Conservation (phyloP, 30 jellyfish, hydroid and myxozoan genomes). For the Hydractinia echinata region DNA sequence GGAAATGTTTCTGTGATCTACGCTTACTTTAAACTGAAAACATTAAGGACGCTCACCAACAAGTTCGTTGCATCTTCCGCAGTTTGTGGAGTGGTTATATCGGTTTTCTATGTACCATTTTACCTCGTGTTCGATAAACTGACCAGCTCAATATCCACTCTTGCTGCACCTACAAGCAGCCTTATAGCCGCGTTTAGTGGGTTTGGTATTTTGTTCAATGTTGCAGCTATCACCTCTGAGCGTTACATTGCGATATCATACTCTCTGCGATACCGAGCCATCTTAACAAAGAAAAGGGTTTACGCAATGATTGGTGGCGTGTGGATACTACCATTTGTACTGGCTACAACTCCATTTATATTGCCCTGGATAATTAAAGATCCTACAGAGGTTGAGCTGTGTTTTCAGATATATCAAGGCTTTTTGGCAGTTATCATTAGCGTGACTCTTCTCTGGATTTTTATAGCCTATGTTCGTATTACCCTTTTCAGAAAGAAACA, state of each 20-base stretch:
- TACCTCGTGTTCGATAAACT: constrained; percentile 27
- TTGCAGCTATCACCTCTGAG: constrained; percentile 58
- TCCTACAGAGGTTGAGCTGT: neutral
- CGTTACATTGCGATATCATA: constrained; percentile 52
- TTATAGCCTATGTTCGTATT: constrained; percentile 9
- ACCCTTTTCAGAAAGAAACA: neutral
- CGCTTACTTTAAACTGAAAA: constrained; percentile 24
- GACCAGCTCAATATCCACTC: neutral
- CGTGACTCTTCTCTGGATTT: constrained; percentile 14
- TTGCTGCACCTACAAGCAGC: constrained; percentile 5
- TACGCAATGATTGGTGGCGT: constrained; percentile 37
- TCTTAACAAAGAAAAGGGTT: constrained; percentile 31
- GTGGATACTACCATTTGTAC: constrained; percentile 38
- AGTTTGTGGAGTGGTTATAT: constrained; percentile 48
- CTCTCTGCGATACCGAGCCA: constrained; percentile 42
- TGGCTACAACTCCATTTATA: constrained; percentile 11
- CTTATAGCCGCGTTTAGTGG: constrained; percentile 51
- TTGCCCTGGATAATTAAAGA: neutral
- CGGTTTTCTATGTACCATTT: constrained; percentile 45
- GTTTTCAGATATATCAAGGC: constrained; percentile 39
- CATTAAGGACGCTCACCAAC: constrained; percentile 45
- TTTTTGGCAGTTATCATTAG: constrained; percentile 36
- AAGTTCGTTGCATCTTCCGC: constrained; percentile 48
- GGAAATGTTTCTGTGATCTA: constrained; percentile 39
- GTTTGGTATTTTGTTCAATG: constrained; percentile 47